A percentile compares a stretch with the other conserved stretches of the same genome.
phyloP scores from a whole-genome alignment of 2,113 vertebrate species.

The Antechinus stuartii region DNA sequence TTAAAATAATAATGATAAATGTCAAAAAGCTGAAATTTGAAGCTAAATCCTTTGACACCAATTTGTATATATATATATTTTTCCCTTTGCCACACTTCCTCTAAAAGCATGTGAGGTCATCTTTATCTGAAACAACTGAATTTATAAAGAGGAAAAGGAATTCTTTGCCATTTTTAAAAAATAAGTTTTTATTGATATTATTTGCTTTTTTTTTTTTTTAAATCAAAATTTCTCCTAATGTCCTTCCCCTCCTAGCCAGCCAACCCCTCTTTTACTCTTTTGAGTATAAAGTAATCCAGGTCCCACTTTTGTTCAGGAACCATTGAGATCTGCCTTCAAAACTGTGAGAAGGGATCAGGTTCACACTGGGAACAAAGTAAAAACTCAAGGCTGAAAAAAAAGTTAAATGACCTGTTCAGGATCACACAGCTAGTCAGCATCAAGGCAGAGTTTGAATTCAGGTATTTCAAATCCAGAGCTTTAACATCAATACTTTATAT shows the following conservation, averaged over 20 bases:
- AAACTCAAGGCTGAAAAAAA: background rate
- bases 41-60: background rate
- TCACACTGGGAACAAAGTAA: background rate
- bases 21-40: background rate
- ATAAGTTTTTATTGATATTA: background rate
- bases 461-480: background rate
- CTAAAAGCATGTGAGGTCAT: background rate
- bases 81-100: background rate
- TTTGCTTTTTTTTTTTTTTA: background rate
- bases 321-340: background rate
- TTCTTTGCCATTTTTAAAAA: background rate
- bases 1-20: background rate
- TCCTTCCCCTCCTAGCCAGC: background rate
- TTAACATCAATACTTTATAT: background rate
- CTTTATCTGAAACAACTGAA: background rate
- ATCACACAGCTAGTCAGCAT: background rate
- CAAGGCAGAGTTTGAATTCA: background rate
- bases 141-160: background rate
- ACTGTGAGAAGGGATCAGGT: background rate
- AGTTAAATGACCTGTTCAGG: background rate
- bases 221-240: background rate
- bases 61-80: background rate
- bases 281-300: background rate
- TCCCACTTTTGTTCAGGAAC: background rate
- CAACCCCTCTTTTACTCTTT: background rate